These are phyloP conservation scores for Punctoribates punctum DNA, from an alignment of 2,888 invertebrate species.

Conservation along the genomic window DNA sequence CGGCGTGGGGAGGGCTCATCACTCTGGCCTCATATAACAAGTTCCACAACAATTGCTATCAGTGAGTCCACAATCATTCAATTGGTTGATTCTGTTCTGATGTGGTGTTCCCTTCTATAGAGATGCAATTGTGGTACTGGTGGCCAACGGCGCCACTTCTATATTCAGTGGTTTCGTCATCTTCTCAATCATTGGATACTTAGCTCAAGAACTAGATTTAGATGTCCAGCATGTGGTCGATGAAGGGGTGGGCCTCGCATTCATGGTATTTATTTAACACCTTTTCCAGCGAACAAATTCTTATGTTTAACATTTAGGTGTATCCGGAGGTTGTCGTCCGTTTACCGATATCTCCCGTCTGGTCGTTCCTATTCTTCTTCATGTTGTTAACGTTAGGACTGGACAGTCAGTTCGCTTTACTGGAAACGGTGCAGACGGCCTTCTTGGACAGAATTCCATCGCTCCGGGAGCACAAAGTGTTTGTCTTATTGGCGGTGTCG, in stretches of 20 bases:
- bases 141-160: conserved; percentile 63
- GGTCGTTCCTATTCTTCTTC: conserved; percentile 75
- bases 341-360: conserved; percentile 72
- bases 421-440: conserved; percentile 60
- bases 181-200: conserved; percentile 74
- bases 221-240: conserved; percentile 69
- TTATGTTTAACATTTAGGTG: too few relatives aligned
- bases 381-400: conserved; percentile 71
- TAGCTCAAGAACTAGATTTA: conserved; percentile 70
- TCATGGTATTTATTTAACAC: conserved; percentile 27
- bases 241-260: conserved; percentile 56
- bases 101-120: background rate
- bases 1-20: conserved; percentile 80
- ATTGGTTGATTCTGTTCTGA: background rate
- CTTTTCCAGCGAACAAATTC: too few relatives aligned
- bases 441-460: conserved; percentile 58
- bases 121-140: conserved; percentile 36
- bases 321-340: conserved; percentile 75
- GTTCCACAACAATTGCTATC: conserved; percentile 72
- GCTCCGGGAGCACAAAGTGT: conserved; percentile 53
- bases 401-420: conserved; percentile 59
- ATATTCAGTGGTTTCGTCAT: conserved; percentile 76
- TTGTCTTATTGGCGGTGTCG: conserved; percentile 53
- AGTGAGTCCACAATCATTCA: conserved; percentile 14
- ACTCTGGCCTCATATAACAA: conserved; percentile 80